Conservation (phyloP, 1,140 invertebrate genomes). For the Rhyacophila brunnea region DNA sequence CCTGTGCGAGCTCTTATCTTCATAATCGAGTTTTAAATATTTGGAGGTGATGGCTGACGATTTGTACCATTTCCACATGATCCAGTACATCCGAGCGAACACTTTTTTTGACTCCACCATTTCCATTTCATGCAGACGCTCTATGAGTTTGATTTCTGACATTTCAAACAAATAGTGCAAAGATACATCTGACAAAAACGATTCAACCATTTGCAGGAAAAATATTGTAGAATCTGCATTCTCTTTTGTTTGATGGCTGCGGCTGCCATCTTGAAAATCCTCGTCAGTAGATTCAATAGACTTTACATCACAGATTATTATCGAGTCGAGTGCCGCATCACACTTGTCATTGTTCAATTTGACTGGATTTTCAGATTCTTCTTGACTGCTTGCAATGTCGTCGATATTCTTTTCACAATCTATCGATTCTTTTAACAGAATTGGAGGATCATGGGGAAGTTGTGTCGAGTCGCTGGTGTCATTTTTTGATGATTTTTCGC, state of each 20-base stretch:
- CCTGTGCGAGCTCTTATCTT: neutral
- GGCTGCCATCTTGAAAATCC: no score
- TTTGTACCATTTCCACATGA: slow-evolving; percentile 28
- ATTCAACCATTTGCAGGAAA: slow-evolving; percentile 16
- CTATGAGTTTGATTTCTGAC: slow-evolving; percentile 8
- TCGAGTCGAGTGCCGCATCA: neutral
- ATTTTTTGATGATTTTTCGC: neutral
- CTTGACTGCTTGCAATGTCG: neutral
- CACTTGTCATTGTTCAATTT: neutral
- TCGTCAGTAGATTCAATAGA: neutral
- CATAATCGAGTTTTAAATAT: slow-evolving; percentile 6
- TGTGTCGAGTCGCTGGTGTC: neutral
- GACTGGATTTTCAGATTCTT: neutral
- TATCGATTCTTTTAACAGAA: neutral
- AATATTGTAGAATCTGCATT: slow-evolving; percentile 18
- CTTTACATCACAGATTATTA: neutral
- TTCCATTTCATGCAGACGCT: slow-evolving; percentile 5
- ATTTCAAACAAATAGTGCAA: slow-evolving; percentile 21
- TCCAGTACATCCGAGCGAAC: slow-evolving; percentile 25
- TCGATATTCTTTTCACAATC: neutral
- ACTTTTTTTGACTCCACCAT: slow-evolving; percentile 9
- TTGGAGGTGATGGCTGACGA: slow-evolving; percentile 8
- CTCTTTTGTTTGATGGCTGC: neutral
- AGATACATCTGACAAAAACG: slow-evolving; percentile 9
- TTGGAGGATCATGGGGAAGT: neutral